Conservation (phyloP, 2,113 vertebrate species). For the Struthidea cinerea region DNA sequence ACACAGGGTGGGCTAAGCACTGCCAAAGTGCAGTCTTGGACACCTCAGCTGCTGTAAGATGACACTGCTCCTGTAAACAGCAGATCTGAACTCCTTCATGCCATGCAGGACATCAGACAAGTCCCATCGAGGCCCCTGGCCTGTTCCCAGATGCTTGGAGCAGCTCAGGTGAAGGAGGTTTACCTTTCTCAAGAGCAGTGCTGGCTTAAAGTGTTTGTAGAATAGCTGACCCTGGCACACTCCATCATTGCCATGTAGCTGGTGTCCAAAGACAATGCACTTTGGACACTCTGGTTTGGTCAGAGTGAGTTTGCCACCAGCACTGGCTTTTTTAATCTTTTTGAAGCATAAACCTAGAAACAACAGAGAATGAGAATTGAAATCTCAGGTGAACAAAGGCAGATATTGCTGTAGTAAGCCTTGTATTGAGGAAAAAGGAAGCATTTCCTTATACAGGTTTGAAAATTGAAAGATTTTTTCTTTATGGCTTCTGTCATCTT, state of each 20-base stretch:
- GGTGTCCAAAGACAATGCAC: neutral
- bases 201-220: neutral
- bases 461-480: neutral
- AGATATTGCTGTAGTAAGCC: neutral
- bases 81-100: neutral
- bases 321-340: neutral
- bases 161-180: neutral
- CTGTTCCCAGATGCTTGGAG: neutral
- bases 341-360: neutral
- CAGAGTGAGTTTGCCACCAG: neutral
- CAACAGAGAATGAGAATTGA: neutral
- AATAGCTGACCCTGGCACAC: neutral
- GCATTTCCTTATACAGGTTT: neutral
- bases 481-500: neutral
- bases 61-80: neutral
- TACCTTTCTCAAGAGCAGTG: neutral
- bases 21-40: neutral
- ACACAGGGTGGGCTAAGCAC: neutral
- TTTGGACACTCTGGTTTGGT: neutral
- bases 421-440: neutral
- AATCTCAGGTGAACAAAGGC: neutral
- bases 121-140: neutral
- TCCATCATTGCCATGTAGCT: neutral
- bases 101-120: neutral
- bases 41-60: neutral